Base-by-base conservation (phyloP, 2,797 vertebrate genomes). In the Phrynocephalus forsythii region DNA sequence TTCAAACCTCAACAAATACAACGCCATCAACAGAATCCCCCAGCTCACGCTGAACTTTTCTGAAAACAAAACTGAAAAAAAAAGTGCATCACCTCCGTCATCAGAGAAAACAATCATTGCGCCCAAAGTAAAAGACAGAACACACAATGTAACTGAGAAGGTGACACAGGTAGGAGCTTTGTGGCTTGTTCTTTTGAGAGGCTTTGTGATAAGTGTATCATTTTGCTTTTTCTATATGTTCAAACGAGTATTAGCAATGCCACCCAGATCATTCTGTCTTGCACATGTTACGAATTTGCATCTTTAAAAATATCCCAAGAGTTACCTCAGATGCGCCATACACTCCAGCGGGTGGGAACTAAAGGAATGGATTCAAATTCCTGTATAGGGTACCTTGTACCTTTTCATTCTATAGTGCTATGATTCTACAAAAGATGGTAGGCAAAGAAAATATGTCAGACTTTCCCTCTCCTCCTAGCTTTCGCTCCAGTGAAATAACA, bases 1-100 rank as follows among this genome's bases (percentile, higher is more conserved):
- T 95, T 99, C 99, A 3, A 99, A 99, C 97, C 98, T 99, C 96
- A 99, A 99, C 97, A 99, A 98, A 96, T 99, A 99, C 95, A 99
- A 98, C 97, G 99, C 98, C 95, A 99, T 99, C 97, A 98, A 98
- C 97, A 99, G 98, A 97, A 99, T 99, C 95, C 99, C 99, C 52
- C 98, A 99, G 90, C 99, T 99, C 89, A 98, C 99, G 11, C 97
- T 99, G 95, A 99, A 98, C 97, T 99, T 99, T 97, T 97, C 98
- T 30, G 99, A 99, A 93, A 96, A 97, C 93, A 97, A 98, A 97
- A 98, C 96, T 78, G 98, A 99, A 86, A 99, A 98, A 97, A 99
- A 99, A 96, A 96, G 97, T 50, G 97, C 98, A 91, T 99, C 99
- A 67, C 98, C 99, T 78, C 98, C 98, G 79, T 98, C 98, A 85